Conservation (phyloP, 2,797 vertebrate genomes). For the Cryptoprocta ferox region DNA sequence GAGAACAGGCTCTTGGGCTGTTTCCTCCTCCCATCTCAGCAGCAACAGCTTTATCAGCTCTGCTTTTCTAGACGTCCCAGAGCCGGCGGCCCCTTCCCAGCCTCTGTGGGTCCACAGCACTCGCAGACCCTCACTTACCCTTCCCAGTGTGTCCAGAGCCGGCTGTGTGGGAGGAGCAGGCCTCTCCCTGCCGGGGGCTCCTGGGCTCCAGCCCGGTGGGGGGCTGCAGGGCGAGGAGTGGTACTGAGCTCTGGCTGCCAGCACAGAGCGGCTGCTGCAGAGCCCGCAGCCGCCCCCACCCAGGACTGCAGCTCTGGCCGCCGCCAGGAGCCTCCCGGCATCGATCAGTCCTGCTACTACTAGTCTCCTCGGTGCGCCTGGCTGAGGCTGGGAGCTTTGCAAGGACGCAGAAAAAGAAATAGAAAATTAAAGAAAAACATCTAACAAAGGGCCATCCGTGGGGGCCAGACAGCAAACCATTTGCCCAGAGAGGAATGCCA, state of each 20-base stretch:
- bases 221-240: background rate
- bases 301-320: constrained; percentile 70
- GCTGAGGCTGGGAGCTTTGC: background rate
- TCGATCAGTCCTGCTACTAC: constrained; percentile 52
- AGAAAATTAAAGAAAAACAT: background rate
- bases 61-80: background rate
- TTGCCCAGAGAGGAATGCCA: background rate
- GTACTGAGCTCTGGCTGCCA: background rate
- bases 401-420: background rate
- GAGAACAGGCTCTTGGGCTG: background rate
- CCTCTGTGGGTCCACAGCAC: accelerated
- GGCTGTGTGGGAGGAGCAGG: background rate
- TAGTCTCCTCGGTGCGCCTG: constrained; percentile 31
- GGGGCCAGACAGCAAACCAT: background rate
- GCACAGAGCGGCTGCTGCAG: background rate
- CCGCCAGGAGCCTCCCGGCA: constrained; percentile 34
- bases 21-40: background rate
- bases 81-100: background rate
- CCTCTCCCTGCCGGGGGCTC: background rate
- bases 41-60: background rate
- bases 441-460: background rate
- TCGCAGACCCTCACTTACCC: background rate
- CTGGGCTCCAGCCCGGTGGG: accelerated
- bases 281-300: constrained; percentile 57
- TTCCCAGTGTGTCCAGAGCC: background rate